Base-by-base conservation (phyloP, 1,140 invertebrate species). In the Frieseomelitta varia region DNA sequence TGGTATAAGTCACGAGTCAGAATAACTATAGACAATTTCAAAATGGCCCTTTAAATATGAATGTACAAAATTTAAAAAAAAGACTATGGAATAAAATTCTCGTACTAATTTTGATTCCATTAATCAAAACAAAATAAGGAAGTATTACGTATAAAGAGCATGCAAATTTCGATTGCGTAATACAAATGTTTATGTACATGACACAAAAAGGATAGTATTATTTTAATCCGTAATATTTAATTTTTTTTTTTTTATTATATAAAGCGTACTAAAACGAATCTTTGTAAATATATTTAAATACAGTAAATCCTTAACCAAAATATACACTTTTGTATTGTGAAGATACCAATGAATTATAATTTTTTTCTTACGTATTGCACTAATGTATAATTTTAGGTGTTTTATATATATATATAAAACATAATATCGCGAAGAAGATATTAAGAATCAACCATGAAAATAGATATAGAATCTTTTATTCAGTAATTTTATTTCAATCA, bases 1-100 rank as follows among this genome's bases (percentile, higher is more conserved):
- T 84, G 83, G 88, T 91, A 87, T 85, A 88, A 88, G 79, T 90
- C 86, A 80, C 76, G 87, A 84, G 39, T 76, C 61, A 53, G 63
- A 67, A 67, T 85, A 67, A 82, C 47, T 73, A 27, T 3, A 39
- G 51, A 55, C 27, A 56, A n/a, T 76, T 67, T 67, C 30, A 61
- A 76, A 75, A 82, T 82, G 75, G 80, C 61, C 80, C 72, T 56
- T 82, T n/a, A 65, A 39, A 30, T 76, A 27, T 82, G 34, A 73
- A 61, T 80, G 68, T 81, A 81, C 55, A 73, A 63, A 81, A 61
- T 72, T 71, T 12, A 63, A 65, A 47, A 63, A 77, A 39, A 39
- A 53, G 12, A 51, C 4, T 51, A 24, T 65, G 71, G 30, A 39
- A 75, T 34, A 30, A 30, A 21, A 65, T 27, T 65, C 58, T 63